Evolutionary conservation across 2,113 vertebrate genomes (phyloP).

Genomic region (Tringa solitaria): DNA sequence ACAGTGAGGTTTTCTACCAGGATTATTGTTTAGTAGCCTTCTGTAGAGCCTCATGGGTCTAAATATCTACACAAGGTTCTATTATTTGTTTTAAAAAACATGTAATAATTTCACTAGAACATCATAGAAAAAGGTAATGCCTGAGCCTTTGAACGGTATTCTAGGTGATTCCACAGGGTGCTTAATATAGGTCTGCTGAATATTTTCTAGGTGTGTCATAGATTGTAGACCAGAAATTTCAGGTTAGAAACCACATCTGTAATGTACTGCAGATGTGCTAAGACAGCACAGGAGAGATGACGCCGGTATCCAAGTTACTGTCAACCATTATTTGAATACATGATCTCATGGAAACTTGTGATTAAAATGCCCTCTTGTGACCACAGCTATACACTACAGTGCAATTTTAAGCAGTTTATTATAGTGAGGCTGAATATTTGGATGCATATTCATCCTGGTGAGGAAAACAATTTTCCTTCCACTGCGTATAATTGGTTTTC

Average conservation of each 20-base stretch:
- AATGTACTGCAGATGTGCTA: neutral
- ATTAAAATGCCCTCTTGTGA: constrained; percentile 42
- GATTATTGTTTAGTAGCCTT: neutral
- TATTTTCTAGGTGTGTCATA: neutral
- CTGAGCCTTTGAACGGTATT: neutral
- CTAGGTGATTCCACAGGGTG: neutral
- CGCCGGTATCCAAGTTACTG: neutral
- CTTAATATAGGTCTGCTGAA: neutral
- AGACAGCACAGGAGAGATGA: neutral
- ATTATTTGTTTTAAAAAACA: neutral
- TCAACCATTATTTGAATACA: neutral
- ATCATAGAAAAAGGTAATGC: neutral
- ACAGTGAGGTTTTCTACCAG: neutral
- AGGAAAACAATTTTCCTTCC: neutral
- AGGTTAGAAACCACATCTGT: neutral
- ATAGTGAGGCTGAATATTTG: neutral
- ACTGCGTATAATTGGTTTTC: neutral
- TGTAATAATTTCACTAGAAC: neutral
- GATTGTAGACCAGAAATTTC: neutral
- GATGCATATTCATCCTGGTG: neutral
- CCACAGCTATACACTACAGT: neutral
- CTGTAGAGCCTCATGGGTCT: neutral
- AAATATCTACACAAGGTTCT: neutral
- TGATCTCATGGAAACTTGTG: neutral
- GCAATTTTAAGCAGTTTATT: neutral